phyloP scores from a whole-genome alignment of 1,140 invertebrate genomes.

The Leptestheria dahalacensis region DNA sequence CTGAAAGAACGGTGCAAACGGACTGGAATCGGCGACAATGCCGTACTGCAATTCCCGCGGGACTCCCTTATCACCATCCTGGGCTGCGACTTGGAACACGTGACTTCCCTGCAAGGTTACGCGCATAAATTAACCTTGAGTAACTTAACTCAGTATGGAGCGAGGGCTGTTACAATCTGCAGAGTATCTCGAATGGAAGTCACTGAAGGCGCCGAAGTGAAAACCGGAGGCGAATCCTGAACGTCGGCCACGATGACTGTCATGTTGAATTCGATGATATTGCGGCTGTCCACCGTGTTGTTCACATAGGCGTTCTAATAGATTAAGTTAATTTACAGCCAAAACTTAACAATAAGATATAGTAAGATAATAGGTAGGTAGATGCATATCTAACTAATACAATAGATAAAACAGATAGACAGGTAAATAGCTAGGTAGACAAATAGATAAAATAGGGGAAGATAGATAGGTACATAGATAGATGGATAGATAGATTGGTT shows the following conservation, averaged over 20 bases:
- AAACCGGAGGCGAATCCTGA: constrained; percentile 71
- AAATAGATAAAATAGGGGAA: too few relatives aligned
- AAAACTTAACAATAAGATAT: not conserved
- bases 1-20: constrained; percentile 64
- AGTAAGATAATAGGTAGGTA: not conserved
- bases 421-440: too few relatives aligned
- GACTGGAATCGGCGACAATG: constrained; percentile 61
- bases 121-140: constrained; percentile 26
- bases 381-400: not conserved
- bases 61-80: constrained; percentile 72
- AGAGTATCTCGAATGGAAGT: constrained; percentile 48
- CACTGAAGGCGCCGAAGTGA: constrained; percentile 59
- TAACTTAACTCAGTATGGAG: not conserved
- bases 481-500: too few relatives aligned
- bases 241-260: constrained; percentile 67
- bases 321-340: too few relatives aligned
- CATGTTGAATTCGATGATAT: constrained; percentile 62
- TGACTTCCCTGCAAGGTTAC: constrained; percentile 36
- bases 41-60: constrained; percentile 66
- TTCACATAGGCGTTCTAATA: constrained; percentile 70
- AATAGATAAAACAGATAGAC: too few relatives aligned
- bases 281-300: constrained; percentile 58
- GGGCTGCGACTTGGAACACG: constrained; percentile 57
- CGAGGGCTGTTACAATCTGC: constrained; percentile 1
- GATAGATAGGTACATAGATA: too few relatives aligned